Percentiles rank a stretch among this genome's conserved stretches.
phyloP scores from a whole-genome alignment of 2,113 vertebrate species.

The Boleophthalmus pectinirostris region DNA sequence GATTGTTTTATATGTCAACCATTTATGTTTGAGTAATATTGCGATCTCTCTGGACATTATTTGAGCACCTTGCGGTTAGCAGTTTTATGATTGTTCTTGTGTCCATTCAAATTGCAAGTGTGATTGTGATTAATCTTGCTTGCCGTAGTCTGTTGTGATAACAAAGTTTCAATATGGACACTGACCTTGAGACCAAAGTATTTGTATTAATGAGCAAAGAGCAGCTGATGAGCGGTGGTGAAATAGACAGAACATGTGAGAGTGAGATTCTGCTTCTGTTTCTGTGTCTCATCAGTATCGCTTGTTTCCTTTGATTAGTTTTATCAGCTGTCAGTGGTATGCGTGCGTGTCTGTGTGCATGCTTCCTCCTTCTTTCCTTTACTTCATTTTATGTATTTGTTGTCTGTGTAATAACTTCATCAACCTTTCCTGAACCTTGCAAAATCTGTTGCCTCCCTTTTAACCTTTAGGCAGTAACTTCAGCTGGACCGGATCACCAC shows the following conservation, averaged over 20 bases:
- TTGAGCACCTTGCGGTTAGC: too few relatives aligned
- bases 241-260: constrained; percentile 9
- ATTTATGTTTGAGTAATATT: too few relatives aligned
- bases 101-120: too few relatives aligned
- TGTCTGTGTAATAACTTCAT: constrained; percentile 45
- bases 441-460: constrained; percentile 70
- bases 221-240: constrained; percentile 52
- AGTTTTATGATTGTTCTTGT: too few relatives aligned
- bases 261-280: constrained; percentile 15
- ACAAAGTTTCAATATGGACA: constrained; percentile 9
- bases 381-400: constrained; percentile 21
- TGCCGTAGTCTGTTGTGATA: not conserved
- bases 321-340: constrained; percentile 21
- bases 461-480: constrained; percentile 71
- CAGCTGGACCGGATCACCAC: constrained; percentile 17
- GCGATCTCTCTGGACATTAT: too few relatives aligned
- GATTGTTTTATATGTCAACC: too few relatives aligned
- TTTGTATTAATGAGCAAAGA: constrained; percentile 18
- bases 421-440: constrained; percentile 61
- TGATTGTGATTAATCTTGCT: too few relatives aligned
- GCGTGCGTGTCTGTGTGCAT: not conserved
- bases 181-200: not conserved
- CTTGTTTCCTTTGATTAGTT: constrained; percentile 32
- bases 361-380: constrained; percentile 11
- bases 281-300: constrained; percentile 18